phyloP scores from a whole-genome alignment of 2,113 vertebrate genomes.

The Vimba vimba region DNA sequence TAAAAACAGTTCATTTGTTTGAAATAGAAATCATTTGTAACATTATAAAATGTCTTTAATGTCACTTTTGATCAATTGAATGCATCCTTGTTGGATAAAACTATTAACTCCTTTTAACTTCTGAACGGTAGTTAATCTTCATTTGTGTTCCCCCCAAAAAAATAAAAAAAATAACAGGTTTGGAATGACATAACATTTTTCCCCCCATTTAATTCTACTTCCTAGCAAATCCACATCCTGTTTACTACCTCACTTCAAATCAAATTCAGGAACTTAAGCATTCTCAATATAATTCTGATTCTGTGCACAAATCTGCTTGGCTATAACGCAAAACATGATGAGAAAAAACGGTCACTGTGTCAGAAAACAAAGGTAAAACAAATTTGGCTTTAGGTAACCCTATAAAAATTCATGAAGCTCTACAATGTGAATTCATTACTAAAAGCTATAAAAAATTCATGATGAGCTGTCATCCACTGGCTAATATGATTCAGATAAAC shows the following conservation, averaged over 20 bases:
- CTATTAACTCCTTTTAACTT: neutral
- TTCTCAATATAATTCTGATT: neutral
- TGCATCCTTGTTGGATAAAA: neutral
- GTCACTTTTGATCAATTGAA: neutral
- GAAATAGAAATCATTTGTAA: neutral
- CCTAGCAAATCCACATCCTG: neutral
- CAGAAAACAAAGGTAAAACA: neutral
- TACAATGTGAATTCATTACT: neutral
- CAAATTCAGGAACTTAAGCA: neutral
- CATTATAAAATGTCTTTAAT: neutral
- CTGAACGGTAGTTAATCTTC: neutral
- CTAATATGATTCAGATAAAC: neutral
- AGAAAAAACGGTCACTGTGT: neutral
- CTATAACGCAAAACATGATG: neutral
- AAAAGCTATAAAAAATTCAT: neutral
- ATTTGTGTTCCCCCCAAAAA: neutral
- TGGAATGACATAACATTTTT: neutral
- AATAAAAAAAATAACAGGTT: neutral
- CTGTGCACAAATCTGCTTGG: neutral
- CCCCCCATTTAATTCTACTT: neutral
- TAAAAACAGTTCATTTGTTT: too few species aligned
- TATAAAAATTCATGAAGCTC: neutral
- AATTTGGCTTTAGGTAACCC: neutral
- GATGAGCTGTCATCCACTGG: neutral
- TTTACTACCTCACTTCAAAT: neutral